These are phyloP conservation scores for Malaclemys terrapin DNA, from an alignment of 2,113 vertebrate genomes.

Conservation along the genomic window DNA sequence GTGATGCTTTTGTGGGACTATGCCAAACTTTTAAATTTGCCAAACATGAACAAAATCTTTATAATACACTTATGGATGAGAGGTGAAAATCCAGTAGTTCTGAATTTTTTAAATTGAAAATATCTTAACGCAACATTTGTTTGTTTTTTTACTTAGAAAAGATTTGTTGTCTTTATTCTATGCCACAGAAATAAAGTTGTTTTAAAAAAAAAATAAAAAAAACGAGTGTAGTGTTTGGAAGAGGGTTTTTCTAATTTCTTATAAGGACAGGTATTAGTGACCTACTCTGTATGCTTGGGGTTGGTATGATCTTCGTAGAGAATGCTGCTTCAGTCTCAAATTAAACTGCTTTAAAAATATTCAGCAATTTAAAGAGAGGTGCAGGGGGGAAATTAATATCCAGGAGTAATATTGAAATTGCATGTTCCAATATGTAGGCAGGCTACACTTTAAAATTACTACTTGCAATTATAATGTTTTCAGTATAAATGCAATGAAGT, in stretches of 20 bases:
- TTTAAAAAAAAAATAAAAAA: fast-evolving
- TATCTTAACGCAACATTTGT: background rate
- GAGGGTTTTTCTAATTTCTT: background rate
- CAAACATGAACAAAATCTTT: background rate
- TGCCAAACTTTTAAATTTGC: constrained; percentile 13
- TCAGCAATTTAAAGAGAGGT: background rate
- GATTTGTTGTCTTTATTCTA: background rate
- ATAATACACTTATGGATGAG: background rate
- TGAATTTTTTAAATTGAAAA: background rate
- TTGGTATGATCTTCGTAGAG: background rate
- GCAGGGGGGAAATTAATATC: background rate
- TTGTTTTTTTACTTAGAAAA: background rate
- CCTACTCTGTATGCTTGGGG: background rate
- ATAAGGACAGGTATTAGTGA: background rate
- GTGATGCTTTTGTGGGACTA: background rate
- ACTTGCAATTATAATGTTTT: background rate
- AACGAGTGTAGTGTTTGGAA: background rate
- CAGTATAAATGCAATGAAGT: background rate
- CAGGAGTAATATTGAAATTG: background rate
- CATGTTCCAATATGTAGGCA: constrained; percentile 17
- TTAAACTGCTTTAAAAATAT: background rate
- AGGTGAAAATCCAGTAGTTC: background rate
- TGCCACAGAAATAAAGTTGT: background rate
- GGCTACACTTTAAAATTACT: constrained; percentile 4
- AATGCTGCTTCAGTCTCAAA: background rate